phyloP scores from a whole-genome alignment of 2,797 vertebrate species.

The Parambassis ranga region DNA sequence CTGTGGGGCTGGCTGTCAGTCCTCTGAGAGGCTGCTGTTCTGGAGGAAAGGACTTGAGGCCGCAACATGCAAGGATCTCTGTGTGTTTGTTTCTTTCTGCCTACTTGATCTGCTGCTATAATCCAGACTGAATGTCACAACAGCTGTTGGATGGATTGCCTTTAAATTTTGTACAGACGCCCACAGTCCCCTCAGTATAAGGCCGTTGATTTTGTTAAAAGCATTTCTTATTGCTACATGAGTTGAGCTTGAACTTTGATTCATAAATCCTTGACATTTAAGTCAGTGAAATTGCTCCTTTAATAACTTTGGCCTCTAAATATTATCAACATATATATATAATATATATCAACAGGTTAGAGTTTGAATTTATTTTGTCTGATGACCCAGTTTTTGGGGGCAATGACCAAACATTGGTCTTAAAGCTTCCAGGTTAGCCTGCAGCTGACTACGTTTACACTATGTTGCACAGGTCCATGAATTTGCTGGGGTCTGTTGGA shows the following conservation, averaged over 20 bases:
- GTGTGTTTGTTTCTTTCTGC: not conserved
- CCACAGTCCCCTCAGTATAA: not conserved
- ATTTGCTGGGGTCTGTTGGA: too few relatives aligned
- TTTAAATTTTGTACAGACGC: not conserved
- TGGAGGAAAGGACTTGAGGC: conserved; percentile 5
- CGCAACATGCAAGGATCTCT: conserved; percentile 3
- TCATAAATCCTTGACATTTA: too few relatives aligned
- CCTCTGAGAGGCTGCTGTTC: conserved; percentile 22
- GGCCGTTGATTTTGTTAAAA: not conserved
- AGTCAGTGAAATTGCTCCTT: not conserved
- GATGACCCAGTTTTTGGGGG: too few relatives aligned
- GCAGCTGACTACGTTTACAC: too few relatives aligned
- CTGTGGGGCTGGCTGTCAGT: conserved; percentile 2
- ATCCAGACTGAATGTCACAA: not conserved
- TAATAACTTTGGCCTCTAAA: not conserved
- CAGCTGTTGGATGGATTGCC: not conserved
- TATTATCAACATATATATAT: too few relatives aligned
- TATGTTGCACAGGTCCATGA: too few relatives aligned
- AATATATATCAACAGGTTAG: not conserved
- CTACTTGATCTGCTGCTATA: not conserved
- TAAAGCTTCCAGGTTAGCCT: too few relatives aligned
- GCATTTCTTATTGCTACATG: too few relatives aligned
- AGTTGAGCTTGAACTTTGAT: too few relatives aligned
- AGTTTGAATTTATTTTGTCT: too few relatives aligned
- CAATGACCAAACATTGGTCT: too few relatives aligned